A percentile compares a stretch with the other conserved stretches of the same genome.
Conservation (phyloP, 2,113 vertebrate species). For the Antechinus flavipes region DNA sequence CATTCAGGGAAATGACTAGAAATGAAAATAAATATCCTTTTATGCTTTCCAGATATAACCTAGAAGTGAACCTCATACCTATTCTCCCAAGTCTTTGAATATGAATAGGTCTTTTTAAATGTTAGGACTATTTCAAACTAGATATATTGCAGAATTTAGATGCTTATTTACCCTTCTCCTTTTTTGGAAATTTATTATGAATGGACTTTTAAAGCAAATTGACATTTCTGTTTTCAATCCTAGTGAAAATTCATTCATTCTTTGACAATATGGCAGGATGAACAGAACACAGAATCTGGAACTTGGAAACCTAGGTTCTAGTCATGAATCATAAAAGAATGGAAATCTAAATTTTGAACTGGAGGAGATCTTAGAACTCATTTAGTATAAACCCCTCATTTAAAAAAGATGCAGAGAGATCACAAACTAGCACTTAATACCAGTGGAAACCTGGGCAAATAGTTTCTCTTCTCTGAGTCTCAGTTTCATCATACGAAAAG, state of each 20-base stretch:
- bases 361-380: not conserved
- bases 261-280: not conserved
- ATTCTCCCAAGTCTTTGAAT: not conserved
- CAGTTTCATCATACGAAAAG: not conserved
- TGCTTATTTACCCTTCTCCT: not conserved
- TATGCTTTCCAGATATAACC: constrained; percentile 3
- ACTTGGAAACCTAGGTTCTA: not conserved
- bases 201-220: constrained; percentile 13
- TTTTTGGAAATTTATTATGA: constrained; percentile 7
- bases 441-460: not conserved
- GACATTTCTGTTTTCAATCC: constrained; percentile 5
- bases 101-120: not conserved
- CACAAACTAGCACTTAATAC: not conserved
- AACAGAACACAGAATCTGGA: not conserved
- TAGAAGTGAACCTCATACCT: rapidly evolving
- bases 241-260: not conserved
- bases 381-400: not conserved
- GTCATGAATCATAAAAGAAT: not conserved
- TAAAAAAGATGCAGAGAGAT: not conserved
- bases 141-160: not conserved
- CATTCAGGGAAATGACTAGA: not conserved
- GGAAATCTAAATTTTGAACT: not conserved
- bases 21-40: constrained; percentile 26
- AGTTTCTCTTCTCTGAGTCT: not conserved
- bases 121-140: not conserved